Evolutionary conservation across 1,140 invertebrate genomes (phyloP).

Genomic region (Ceratina japonica): DNA sequence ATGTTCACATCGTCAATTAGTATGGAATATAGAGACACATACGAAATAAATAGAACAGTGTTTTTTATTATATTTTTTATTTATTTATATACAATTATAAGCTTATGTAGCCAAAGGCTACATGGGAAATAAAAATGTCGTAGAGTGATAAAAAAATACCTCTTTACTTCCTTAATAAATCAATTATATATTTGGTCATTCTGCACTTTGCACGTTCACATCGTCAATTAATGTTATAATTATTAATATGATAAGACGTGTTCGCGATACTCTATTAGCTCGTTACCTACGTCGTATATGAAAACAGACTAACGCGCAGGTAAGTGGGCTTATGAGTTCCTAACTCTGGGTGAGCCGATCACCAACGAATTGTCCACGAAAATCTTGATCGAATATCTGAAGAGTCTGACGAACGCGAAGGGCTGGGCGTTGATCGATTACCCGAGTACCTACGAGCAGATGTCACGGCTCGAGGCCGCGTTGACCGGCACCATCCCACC

Average conservation of each 20-base stretch:
- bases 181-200: no score
- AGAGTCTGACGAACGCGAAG: slow-evolving; percentile 75
- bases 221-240: no score
- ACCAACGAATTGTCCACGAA: slow-evolving; percentile 80
- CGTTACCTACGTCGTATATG: no score
- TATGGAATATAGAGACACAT: no score
- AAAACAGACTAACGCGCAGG: slow-evolving; percentile 54
- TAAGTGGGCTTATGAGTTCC: slow-evolving; percentile 79
- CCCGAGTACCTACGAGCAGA: slow-evolving; percentile 81
- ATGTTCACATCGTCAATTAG: no score
- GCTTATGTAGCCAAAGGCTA: not conserved
- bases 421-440: slow-evolving; percentile 84
- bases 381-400: slow-evolving; percentile 82
- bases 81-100: no score
- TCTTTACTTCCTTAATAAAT: no score
- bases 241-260: no score
- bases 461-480: slow-evolving; percentile 80
- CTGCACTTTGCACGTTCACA: no score
- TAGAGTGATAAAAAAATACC: no score
- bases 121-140: not conserved
- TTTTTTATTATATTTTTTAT: no score
- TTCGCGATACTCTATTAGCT: not conserved
- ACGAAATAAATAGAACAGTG: no score
- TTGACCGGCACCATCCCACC: slow-evolving; percentile 74
- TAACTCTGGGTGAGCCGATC: slow-evolving; percentile 79